Base-by-base conservation (phyloP, 35 echinoderm and acorn worm genomes). In the Apostichopus parvimensis region DNA sequence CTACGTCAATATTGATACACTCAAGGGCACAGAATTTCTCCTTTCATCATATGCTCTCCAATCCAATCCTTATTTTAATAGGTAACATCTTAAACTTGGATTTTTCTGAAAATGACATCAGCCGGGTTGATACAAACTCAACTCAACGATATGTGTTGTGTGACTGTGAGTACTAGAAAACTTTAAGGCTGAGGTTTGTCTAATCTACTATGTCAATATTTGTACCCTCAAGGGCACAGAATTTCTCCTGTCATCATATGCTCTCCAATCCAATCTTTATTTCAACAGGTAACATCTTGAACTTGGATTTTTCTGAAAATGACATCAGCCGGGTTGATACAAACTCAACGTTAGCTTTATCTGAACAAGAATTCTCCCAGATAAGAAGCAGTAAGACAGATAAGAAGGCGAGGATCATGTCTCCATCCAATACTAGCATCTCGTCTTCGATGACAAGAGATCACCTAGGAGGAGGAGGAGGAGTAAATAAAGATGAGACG, bases 31-130 rank as follows among this genome's bases (percentile, higher is more conserved):
- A 45, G 34, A 45, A 45, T 45, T 45, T 45, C 34, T 45, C 34
- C 34, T 45, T 2, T 45, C 34, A 4, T 45, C 34, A 2, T 45
- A 45, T 45, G 34, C 34, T 45, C 34, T 45, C 34, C 34, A 45
- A 45, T 45, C 34, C 2, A 45, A 45, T 17, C 52, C 5, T 45
- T 45, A 45, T 70, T 53, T 53, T 10, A 9, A 77, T 34, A 91
- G 88, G 88, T 52, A 91, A 91, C 72, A 73, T 91, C 68, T 56
- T 91, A 23, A 77, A 91, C 73, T 91, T 91, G 88, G 88, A 91
- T 24, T 78, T 57, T 57, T 77, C 76, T 54, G 70, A 70, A 18
- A 59, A 56, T 20, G 88, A 78, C 11, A 54, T 73, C 56, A 18
- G 18, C 10, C 88, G 54, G 6, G 56, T 25, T 11, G 76, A 91